Evolutionary conservation across 1,140 invertebrate genomes (phyloP).

Genomic region (Drosophila lini): DNA sequence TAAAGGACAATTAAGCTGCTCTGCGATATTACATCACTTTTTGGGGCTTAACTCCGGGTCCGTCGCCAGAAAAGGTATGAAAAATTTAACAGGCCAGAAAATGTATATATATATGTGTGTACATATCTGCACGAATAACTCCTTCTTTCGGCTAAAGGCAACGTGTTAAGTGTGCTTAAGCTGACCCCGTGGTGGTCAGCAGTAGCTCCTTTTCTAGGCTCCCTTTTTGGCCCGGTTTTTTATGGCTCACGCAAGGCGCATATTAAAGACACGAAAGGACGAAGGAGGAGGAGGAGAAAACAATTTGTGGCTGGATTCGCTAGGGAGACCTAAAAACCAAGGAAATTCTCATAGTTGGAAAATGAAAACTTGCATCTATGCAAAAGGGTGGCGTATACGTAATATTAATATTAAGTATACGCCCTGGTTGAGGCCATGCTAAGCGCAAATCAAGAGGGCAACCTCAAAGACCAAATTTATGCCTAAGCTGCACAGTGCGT

Average conservation of each 20-base stretch:
- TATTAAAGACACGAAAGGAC: conserved; percentile 63
- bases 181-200: conserved; percentile 20
- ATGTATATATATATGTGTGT: neutral
- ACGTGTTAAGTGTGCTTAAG: conserved; percentile 76
- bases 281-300: conserved; percentile 7
- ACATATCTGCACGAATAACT: conserved; percentile 8
- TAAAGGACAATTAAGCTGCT: conserved; percentile 28
- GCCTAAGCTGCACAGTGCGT: neutral
- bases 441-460: neutral
- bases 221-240: conserved; percentile 27
- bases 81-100: conserved; percentile 17
- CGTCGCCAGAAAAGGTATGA: conserved; percentile 5
- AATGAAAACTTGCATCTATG: conserved; percentile 28
- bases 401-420: conserved; percentile 17
- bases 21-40: conserved; percentile 10
- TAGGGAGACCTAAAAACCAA: conserved; percentile 17
- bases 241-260: conserved; percentile 64
- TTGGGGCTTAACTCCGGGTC: neutral
- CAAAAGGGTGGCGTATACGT: conserved; percentile 15
- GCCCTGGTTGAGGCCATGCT: neutral
- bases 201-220: neutral
- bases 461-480: neutral
- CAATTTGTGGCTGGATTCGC: conserved; percentile 32
- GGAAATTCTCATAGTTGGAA: neutral
- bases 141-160: conserved; percentile 26